These are phyloP conservation scores for Myodes glareolus DNA, from an alignment of 2,113 vertebrate genomes.

Conservation along the genomic window DNA sequence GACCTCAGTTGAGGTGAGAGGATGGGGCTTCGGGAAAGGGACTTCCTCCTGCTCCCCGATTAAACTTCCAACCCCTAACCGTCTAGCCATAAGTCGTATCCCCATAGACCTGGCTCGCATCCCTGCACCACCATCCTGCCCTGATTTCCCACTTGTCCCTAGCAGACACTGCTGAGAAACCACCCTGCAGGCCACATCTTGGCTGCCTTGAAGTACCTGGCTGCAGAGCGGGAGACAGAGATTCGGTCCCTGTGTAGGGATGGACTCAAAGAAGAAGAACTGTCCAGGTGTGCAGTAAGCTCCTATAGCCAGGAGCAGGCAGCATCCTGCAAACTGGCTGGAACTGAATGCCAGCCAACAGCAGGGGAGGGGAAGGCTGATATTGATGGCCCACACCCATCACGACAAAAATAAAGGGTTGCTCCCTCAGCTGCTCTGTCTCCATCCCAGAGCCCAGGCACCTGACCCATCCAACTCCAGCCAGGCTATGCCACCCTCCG, in stretches of 20 bases:
- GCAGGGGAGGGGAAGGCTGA: background rate
- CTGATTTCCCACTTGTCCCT: slow-evolving; percentile 5
- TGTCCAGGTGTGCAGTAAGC: slow-evolving; percentile 21
- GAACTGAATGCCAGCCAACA: background rate
- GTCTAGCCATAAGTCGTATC: background rate
- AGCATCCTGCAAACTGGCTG: background rate
- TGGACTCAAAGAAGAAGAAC: background rate
- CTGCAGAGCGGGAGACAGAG: slow-evolving; percentile 85
- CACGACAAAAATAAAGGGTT: background rate
- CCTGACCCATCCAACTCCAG: slow-evolving; percentile 74
- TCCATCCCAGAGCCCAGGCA: slow-evolving; percentile 64
- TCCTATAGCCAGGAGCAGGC: background rate
- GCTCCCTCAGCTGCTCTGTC: background rate
- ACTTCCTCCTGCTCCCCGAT: background rate
- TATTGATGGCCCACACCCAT: background rate
- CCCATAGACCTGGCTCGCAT: background rate
- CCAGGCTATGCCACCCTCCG: slow-evolving; percentile 58
- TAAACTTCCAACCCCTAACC: background rate
- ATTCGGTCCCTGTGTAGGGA: slow-evolving; percentile 80
- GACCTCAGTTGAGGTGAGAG: slow-evolving; percentile 88
- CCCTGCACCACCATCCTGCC: background rate
- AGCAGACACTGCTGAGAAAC: slow-evolving; percentile 85
- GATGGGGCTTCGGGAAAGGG: background rate
- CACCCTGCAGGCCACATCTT: slow-evolving; percentile 90
- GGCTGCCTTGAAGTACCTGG: slow-evolving; percentile 88